Evolutionary conservation across 2,888 invertebrate genomes (phyloP).

Genomic region (Acanthosepion esculentum): DNA sequence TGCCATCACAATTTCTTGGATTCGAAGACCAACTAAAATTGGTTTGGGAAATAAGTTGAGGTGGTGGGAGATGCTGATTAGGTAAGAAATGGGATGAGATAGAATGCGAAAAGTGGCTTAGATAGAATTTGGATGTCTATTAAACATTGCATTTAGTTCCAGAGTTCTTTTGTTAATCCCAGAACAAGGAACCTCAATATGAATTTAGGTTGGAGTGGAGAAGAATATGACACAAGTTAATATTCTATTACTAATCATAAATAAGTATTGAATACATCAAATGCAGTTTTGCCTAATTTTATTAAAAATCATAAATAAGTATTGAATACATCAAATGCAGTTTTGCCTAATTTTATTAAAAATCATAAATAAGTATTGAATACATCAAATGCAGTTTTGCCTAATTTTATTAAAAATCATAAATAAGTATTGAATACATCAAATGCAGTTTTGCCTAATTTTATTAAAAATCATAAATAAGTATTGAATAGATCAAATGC

Average conservation of each 20-base stretch:
- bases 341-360: too few species aligned
- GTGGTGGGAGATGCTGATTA: background rate
- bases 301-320: too few species aligned
- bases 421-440: too few species aligned
- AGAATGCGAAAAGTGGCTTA: slow-evolving; percentile 2
- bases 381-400: too few species aligned
- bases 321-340: too few species aligned
- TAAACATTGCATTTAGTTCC: background rate
- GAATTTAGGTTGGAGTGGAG: background rate
- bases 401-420: too few species aligned
- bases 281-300: too few species aligned
- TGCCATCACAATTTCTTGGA: slow-evolving; percentile 6
- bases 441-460: too few species aligned
- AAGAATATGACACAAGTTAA: background rate
- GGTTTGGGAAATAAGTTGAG: background rate
- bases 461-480: too few species aligned
- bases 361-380: too few species aligned
- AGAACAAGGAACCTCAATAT: background rate
- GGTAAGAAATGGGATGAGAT: slow-evolving; percentile 17
- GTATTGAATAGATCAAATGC: too few species aligned
- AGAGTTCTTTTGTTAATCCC: background rate
- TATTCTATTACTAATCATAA: background rate
- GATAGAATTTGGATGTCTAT: slow-evolving; percentile 6
- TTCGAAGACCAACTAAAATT: slow-evolving; percentile 14
- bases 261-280: too few species aligned